Evolutionary conservation across 2,888 invertebrate species (phyloP), one percentile per base, ranked within the genome.

Genomic region (Elmis aenea): DNA sequence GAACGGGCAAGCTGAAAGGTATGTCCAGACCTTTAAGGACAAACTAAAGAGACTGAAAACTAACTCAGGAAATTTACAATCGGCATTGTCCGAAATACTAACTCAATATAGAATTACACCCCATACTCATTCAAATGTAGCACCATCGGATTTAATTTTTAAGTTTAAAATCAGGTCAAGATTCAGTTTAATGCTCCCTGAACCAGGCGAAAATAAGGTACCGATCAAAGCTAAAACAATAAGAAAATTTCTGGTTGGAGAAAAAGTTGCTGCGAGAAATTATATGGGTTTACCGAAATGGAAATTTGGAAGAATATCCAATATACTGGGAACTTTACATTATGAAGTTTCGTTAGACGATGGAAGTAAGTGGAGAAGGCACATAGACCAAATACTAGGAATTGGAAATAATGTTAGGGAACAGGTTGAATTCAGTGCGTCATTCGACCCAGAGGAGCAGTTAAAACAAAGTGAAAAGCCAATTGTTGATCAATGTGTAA

Each of bases 311-410:
- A 33, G 6, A 21, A 30, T 51, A 18, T 9, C 26, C 5, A 13
- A 38, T 32, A 45, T 24, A 33, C 11, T 46, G 9, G 48, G 45
- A 3, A 41, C 41, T 24, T 31, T 47, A 36, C 41, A 48, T 35
- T 50, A 50, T 30, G 6, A 34, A 20, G 26, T 52, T n/a, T 23
- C 34, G 23, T 38, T 50, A 33, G 48, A 50, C 38, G 46, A 51
- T 35, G 42, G 42, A 8, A 21, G 37, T 29, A 20, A 24, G 3
- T 49, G 48, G 50, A 38, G 33, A 21, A 32, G 43, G 32, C 49
- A 48, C 26, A 16, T 48, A 14, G 22, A 48, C 34, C 45, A 51
- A 38, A 30, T 67, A 8, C 29, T 32, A 23, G 13, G 3, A 9
- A 46, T 46, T 22, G 44, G 46, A 12, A 31, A 42, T 23, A 22